Evolutionary conservation across 2,113 vertebrate genomes (phyloP), one percentile per base, ranked within the genome.

Genomic region (Lethenteron reissneri): DNA sequence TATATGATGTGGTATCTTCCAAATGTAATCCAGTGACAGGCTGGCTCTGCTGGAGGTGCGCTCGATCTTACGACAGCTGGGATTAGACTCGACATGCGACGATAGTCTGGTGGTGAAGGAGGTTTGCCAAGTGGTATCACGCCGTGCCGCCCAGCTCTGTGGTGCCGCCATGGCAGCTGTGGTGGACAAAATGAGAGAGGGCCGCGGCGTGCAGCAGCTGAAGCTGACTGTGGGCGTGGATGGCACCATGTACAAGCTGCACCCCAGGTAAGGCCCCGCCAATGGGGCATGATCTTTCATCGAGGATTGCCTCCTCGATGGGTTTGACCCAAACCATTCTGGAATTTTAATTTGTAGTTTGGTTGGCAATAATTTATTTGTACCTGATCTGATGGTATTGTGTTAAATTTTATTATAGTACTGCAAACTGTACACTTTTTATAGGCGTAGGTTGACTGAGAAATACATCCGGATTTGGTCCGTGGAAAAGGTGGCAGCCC

Each of bases 161-260:
- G 84, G 79, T 1, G 83, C 83, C 0, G 82, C 80, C 6, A 56
- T 86, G 74, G 83, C 84, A 0, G 81, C 84, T 0, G 80, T 85
- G 72, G 81, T 80, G 56, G 83, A 86, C 74, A 84, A 82, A 80
- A 86, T 86, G 21, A 74, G 82, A 56, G 78, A 85, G 75, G 84
- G 74, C 74, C 75, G 75, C 1, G 78, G 75, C 15, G 62, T 80
- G 74, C 72, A 75, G 1, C 58, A 71, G n/a, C 72, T 85, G 73
- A 21, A 56, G 0, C 60, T 84, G 68, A 80, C 81, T 0, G 78
- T 85, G 2, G 84, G 84, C 0, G 84, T 84, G 56, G 84, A 85
- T 0, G 84, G 84, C 70, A 83, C 82, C 13, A 76, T 86, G 68
- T 85, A 84, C 75, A 85, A 84, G 72, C 58, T 83, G 73, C 83